Conservation (phyloP, 1,140 invertebrate genomes). For the Micrasema longulum region DNA sequence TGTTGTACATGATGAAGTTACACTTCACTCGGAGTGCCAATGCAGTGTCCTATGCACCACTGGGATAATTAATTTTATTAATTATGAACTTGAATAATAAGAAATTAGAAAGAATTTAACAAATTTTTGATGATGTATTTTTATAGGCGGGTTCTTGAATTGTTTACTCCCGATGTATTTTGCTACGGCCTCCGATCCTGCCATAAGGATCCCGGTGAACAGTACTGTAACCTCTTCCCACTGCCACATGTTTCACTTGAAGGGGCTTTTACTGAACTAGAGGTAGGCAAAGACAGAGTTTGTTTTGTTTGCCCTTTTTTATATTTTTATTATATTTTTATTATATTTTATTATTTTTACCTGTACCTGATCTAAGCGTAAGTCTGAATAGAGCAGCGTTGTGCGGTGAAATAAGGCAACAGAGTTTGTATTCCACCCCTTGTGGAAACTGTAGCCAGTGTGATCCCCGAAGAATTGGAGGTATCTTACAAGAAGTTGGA, state of each 20-base stretch:
- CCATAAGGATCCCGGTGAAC: slow-evolving; percentile 42
- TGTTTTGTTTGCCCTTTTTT: background rate
- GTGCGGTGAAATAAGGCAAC: too few species aligned
- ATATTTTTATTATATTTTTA: background rate
- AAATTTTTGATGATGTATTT: background rate
- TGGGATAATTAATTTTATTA: slow-evolving; percentile 21
- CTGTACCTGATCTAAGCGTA: too few species aligned
- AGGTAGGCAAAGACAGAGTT: slow-evolving; percentile 17
- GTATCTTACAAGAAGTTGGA: too few species aligned
- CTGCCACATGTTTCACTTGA: slow-evolving; percentile 38
- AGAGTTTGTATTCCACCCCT: too few species aligned
- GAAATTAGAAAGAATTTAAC: background rate
- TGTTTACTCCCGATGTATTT: slow-evolving; percentile 51
- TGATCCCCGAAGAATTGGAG: too few species aligned
- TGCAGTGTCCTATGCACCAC: too few species aligned
- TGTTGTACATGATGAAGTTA: too few species aligned
- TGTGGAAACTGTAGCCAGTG: too few species aligned
- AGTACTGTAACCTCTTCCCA: slow-evolving; percentile 50
- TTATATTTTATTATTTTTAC: slow-evolving; percentile 3
- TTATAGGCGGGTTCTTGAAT: slow-evolving; percentile 41
- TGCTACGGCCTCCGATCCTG: slow-evolving; percentile 46
- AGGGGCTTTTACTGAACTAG: slow-evolving; percentile 21
- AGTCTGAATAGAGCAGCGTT: too few species aligned
- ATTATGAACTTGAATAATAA: background rate
- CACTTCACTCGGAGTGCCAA: background rate